Base-by-base conservation (phyloP, 2,888 invertebrate genomes). In the Macrosoma leucophasiata region DNA sequence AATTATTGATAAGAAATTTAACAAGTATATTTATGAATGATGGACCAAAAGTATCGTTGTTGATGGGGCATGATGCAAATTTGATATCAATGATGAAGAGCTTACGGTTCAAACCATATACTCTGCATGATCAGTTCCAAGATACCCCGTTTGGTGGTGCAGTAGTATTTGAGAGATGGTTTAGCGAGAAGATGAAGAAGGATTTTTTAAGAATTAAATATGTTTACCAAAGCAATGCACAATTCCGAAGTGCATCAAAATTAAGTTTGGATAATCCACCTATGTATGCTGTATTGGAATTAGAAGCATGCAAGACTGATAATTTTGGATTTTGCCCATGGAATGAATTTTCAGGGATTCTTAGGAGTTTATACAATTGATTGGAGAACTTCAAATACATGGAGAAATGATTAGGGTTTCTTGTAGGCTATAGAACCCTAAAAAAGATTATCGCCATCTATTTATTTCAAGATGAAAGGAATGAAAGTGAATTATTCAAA, bases 21-120 rank as follows among this genome's bases (percentile, higher is more conserved):
- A 50, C 48, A 1, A 46, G 60, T 2, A 50, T 70, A 8, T 62
- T 79, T 28, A 29, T 68, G 2, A 52, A 60, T 13, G 28, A 48
- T 6, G 18, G 28, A 0, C 55, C 65, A 2, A 76, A 65, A 53
- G 52, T 76, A 0, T 48, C 55, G 0, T 44, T 81, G 7, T 39
- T 84, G 1, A 76, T 79, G 72, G 82, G 78, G 0, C 82, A 84
- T 39, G 81, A 81, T 51, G 71, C 76, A 2, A 84, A 82, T 38
- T 54, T 81, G 3, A 72, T 69, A 21, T 75, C 78, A 0, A 22
- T 81, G 1, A 37, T 79, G 1, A 69, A 59, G 2, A 52, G 62
- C 5, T 50, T 84, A 44, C 36, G 47, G 12, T 65, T 81, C 22
- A 64, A 62, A 35, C 49, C 62, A 0, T 78, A 64, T 39, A 33